phyloP scores from a whole-genome alignment of 2,797 vertebrate species.

The Myiotriccus ornatus region DNA sequence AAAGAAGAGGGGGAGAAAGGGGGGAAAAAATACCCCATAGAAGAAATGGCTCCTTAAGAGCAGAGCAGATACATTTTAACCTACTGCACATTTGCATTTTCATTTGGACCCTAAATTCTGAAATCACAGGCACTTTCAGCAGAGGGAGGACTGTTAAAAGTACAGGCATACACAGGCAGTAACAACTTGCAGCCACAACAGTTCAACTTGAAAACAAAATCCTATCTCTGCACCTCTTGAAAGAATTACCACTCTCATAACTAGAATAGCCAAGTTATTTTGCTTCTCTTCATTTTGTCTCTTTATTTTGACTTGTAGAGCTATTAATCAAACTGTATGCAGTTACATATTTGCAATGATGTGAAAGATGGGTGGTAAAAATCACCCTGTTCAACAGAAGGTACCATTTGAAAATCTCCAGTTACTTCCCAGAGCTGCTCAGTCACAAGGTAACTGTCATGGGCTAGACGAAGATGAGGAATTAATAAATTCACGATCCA shows the following conservation, averaged over 20 bases:
- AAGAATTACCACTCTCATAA: neutral
- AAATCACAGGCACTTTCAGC: neutral
- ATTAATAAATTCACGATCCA: neutral
- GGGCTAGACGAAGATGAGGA: neutral
- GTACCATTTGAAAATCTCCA: neutral
- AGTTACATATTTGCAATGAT: neutral
- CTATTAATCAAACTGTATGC: neutral
- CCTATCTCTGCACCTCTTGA: neutral
- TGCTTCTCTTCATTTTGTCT: neutral
- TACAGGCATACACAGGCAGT: neutral
- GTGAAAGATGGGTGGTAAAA: neutral
- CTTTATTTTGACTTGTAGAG: neutral
- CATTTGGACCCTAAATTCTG: neutral
- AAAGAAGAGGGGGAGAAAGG: neutral
- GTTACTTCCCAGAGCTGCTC: neutral
- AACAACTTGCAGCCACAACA: neutral
- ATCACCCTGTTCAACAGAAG: neutral
- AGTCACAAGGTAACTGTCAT: neutral
- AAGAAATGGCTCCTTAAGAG: neutral
- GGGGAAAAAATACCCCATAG: neutral
- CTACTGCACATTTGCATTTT: neutral
- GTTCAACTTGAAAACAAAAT: neutral
- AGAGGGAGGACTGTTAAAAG: neutral
- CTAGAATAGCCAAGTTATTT: neutral
- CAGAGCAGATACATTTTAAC: neutral